Evolutionary conservation across 2,888 invertebrate species (phyloP).

Genomic region (Orchestes rusci): DNA sequence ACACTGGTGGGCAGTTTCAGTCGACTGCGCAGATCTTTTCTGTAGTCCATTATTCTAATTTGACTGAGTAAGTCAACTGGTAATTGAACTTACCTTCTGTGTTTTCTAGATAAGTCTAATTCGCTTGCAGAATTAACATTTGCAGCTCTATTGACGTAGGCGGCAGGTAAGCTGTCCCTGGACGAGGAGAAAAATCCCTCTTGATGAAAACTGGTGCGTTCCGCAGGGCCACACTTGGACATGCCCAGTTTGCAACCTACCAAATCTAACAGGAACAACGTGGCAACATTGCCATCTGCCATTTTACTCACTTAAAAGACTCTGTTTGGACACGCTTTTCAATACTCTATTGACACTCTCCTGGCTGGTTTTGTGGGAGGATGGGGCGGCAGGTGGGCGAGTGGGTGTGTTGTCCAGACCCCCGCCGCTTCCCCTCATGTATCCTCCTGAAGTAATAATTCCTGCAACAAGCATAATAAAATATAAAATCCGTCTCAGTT

Average conservation of each 20-base stretch:
- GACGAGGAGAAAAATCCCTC: constrained; percentile 64
- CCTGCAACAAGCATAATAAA: constrained; percentile 35
- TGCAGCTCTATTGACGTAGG: constrained; percentile 51
- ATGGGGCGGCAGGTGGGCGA: constrained; percentile 39
- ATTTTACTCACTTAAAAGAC: constrained; percentile 49
- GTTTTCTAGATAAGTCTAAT: constrained; percentile 67
- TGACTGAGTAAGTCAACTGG: neutral
- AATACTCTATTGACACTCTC: constrained; percentile 46
- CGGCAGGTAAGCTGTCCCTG: constrained; percentile 63
- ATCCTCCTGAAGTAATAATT: constrained; percentile 41
- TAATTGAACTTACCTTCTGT: constrained; percentile 44
- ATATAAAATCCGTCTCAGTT: too few species aligned
- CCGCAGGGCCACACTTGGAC: constrained; percentile 42
- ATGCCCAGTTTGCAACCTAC: constrained; percentile 76
- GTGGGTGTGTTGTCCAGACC: constrained; percentile 46
- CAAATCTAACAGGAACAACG: constrained; percentile 49
- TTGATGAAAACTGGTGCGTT: constrained; percentile 44
- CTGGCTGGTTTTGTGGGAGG: constrained; percentile 43
- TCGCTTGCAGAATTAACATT: constrained; percentile 64
- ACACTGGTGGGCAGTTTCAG: constrained; percentile 56
- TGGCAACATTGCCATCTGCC: neutral
- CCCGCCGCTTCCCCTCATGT: constrained; percentile 49
- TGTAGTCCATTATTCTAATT: constrained; percentile 25
- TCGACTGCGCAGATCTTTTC: constrained; percentile 53
- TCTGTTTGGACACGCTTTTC: constrained; percentile 55